These are phyloP conservation scores for Eufriesea mexicana DNA, from an alignment of 1,140 invertebrate species.

Conservation along the genomic window DNA sequence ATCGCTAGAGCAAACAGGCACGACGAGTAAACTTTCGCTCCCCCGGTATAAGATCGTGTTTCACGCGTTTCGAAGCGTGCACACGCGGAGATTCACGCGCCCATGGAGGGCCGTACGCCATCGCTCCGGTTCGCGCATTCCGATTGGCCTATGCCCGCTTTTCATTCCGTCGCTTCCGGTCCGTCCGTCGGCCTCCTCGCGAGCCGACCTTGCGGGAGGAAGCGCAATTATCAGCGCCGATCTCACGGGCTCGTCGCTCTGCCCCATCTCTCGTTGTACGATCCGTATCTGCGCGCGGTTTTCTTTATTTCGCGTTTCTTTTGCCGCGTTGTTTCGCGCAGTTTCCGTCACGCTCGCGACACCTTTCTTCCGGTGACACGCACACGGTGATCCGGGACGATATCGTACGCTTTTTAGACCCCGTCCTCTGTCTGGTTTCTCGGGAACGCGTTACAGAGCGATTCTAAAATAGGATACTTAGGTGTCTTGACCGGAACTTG, in stretches of 20 bases:
- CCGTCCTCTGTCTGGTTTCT: too few relatives aligned
- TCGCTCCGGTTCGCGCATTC: constrained; percentile 41
- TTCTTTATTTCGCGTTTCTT: constrained; percentile 4
- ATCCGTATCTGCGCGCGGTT: constrained; percentile 35
- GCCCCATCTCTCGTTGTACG: constrained; percentile 12
- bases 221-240: constrained; percentile 63
- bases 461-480: too few relatives aligned
- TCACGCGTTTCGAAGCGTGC: constrained; percentile 4
- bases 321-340: constrained; percentile 11
- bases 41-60: constrained; percentile 1
- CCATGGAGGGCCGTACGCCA: constrained; percentile 21
- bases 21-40: constrained; percentile 25
- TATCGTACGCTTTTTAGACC: not conserved
- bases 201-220: constrained; percentile 55
- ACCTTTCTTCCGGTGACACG: constrained; percentile 37
- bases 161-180: constrained; percentile 62
- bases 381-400: too few relatives aligned
- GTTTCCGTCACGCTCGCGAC: constrained; percentile 35
- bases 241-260: constrained; percentile 57
- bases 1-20: constrained; percentile 27
- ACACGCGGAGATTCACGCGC: not conserved
- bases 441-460: too few relatives aligned
- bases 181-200: constrained; percentile 46
- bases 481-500: too few relatives aligned
- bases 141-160: constrained; percentile 59